Evolutionary conservation across 2,888 invertebrate species (phyloP), one percentile per base, ranked within the genome.

Genomic region (Cosmia trapezina): DNA sequence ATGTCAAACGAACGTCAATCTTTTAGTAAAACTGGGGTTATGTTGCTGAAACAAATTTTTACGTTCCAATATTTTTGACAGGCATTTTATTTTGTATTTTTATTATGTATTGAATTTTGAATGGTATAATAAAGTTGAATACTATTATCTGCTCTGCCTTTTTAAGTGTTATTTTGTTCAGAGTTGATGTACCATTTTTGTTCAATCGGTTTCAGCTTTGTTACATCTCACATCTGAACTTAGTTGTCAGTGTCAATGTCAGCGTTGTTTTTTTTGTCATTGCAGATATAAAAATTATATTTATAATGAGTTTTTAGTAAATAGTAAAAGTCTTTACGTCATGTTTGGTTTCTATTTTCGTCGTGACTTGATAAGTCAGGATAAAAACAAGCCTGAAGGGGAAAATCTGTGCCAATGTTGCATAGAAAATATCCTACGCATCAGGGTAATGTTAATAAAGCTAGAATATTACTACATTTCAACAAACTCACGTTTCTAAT

Each of bases 381-480:
- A 65, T 57, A 14, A 14, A 71, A 73, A 41, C 22, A 79, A 67
- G 73, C 76, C 75, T 73, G 74, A 83, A 73, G 47, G 79, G 82
- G 76, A 49, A 79, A 78, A 86, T 87, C 87, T 89, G 91, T 90
- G 91, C 91, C 91, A 92, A 93, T 73, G 78, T 76, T 71, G 91
- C 90, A 90, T 86, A 87, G 88, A 89, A 89, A 87, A 89, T 91
- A 92, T 93, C 91, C 91, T 92, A 86, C 89, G 80, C 84, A 88
- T 90, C 94, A 95, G 94, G 95, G 94, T 95, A 93, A 90, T 70
- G 78, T 82, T 85, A 83, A 71, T 80, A 79, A 82, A 78, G 19
- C 73, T 86, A 82, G 74, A 81, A 71, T 83, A 84, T 80, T 78
- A 80, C 64, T 80, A 78, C 77, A 81, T 83, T 86, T 81, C 78